Conservation (phyloP, 2,797 vertebrate genomes). For the Mormyrus proboscirostris region DNA sequence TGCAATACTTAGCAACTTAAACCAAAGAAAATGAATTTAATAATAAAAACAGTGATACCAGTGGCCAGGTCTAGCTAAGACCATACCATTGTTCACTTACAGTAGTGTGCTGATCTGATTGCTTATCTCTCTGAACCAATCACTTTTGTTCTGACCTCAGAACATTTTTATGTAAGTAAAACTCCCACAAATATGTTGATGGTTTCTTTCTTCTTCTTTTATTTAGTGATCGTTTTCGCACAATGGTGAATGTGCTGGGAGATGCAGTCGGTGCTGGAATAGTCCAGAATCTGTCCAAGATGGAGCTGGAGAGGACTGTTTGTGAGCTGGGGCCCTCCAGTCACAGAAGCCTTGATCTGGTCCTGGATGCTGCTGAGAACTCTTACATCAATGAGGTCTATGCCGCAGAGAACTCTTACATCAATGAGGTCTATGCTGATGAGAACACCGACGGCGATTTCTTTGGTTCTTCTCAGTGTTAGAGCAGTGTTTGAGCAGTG, state of each 20-base stretch:
- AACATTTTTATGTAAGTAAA: background rate
- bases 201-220: background rate
- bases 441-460: slow-evolving; percentile 68
- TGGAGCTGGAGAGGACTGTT: slow-evolving; percentile 63
- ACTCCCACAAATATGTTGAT: background rate
- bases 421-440: slow-evolving; percentile 65
- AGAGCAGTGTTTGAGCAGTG: background rate
- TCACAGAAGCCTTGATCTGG: slow-evolving; percentile 63
- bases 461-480: slow-evolving; percentile 24
- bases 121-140: background rate
- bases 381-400: slow-evolving; percentile 68
- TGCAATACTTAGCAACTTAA: background rate
- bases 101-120: background rate
- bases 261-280: slow-evolving; percentile 68
- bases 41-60: no score
- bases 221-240: slow-evolving; percentile 69
- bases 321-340: slow-evolving; percentile 65
- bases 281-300: slow-evolving; percentile 70
- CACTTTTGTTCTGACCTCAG: background rate
- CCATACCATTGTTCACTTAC: background rate
- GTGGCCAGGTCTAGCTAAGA: background rate
- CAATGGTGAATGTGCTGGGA: slow-evolving; percentile 72
- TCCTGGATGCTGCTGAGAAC: slow-evolving; percentile 58
- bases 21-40: no score
- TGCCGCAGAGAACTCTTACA: slow-evolving; percentile 64